Base-by-base conservation (phyloP, 2,888 invertebrate genomes). In the Busseola fusca region DNA sequence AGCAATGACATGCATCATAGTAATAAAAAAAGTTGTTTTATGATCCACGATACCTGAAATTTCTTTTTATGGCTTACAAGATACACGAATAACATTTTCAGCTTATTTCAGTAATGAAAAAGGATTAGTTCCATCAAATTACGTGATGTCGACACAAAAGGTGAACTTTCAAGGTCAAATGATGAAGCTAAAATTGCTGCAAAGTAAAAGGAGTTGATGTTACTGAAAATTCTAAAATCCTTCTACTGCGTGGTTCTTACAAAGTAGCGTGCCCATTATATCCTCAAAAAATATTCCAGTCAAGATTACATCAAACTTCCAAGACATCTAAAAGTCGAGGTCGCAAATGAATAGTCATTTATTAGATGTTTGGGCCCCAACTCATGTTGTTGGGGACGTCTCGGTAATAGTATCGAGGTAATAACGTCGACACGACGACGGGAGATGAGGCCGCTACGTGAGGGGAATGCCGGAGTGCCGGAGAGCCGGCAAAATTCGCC, bases 381-480 rank as follows among this genome's bases (percentile, higher is more conserved):
- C 81, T 88, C 86, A 83, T 85, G 86, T 86, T 84, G 83, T 84
- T 76, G 76, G 86, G 85, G 87, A 83, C 83, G 82, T 82, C 84
- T 82, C 84, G 87, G 91, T 90, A 92, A 92, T 92, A 91, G 93
- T 92, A 90, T 91, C 86, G 89, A 91, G 90, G 93, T 94, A 94
- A 94, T 94, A 94, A 93, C 91, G 91, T 88, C 90, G 91, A 88
- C 88, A 90, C 91, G 92, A 92, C 92, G 90, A 86, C 90, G 88
- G 89, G 89, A 92, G 93, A 93, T 91, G 93, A 93, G 90, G 87
- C 89, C 84, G 85, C 85, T 89, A 94, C 95, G 95, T 95, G 95
- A 92, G 81, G 83, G 82, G 93, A 94, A 93, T 95, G 78, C 71
- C 76, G 69, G 79, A 86, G 86, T 81, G 83, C 74, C 76, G 69